Evolutionary conservation across 2,888 invertebrate genomes (phyloP), one percentile per base, ranked within the genome.

Genomic region (Serrognathus titanus): DNA sequence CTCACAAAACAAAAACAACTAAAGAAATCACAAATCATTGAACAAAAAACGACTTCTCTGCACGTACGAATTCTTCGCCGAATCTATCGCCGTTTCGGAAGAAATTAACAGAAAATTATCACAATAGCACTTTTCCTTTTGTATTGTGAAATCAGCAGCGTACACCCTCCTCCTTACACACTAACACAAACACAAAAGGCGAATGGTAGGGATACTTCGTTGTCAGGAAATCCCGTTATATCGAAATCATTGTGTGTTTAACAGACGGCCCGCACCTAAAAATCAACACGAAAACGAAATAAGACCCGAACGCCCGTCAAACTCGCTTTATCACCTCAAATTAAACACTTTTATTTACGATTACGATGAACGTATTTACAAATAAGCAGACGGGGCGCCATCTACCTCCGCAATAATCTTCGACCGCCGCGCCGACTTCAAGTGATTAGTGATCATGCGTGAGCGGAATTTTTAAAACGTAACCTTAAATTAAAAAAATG

Each of bases 71-170:
- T 52, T 46, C 37, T 35, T 11, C 11, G 16, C 16, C 31, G 24
- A 16, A 38, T 40, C 9, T 38, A 38, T 10, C 40, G 39, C 11
- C 16, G 20, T 41, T 46, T 20, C 35, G 35, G 9, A 41, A 8
- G 40, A 41, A 16, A 13, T 20, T 16, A 43, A 7, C 12, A 11
- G 45, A 36, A 49, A 49, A 37, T 38, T 20, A 11, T 49, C 20
- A 11, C 46, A 38, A 24, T n/a, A 3, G 37, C 55, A 53, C 61
- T 61, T 65, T 61, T 63, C 60, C 56, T 57, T 62, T 58, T 63
- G 58, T 67, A 66, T 73, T 70, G 71, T 71, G 71, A 71, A 71
- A 71, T 69, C 69, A 70, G 70, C 66, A 62, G 66, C 66, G 63
- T 67, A 43, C 68, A 70, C 70, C 68, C 69, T 66, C 63, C 64